A percentile compares a stretch with the other conserved stretches of the same genome.
Evolutionary conservation across 2,888 invertebrate species (phyloP).

Genomic region (Automeris io): DNA sequence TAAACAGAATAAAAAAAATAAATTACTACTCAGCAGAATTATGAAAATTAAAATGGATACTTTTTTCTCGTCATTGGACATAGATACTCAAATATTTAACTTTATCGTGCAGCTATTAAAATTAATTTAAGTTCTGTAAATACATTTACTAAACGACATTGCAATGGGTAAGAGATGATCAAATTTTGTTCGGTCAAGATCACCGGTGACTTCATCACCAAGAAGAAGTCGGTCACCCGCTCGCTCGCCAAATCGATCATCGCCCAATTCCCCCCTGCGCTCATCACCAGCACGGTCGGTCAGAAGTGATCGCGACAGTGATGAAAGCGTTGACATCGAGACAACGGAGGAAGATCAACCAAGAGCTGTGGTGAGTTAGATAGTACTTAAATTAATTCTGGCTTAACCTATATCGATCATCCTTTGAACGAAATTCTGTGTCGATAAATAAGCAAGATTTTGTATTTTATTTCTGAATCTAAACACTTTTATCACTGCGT

Average conservation of each 20-base stretch:
- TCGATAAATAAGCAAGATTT: not conserved
- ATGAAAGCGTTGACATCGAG: constrained; percentile 91
- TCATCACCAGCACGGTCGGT: constrained; percentile 46
- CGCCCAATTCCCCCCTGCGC: constrained; percentile 40
- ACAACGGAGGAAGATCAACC: constrained; percentile 86
- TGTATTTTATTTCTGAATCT: too few relatives aligned
- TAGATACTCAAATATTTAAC: too few relatives aligned
- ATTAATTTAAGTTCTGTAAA: too few relatives aligned
- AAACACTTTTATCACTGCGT: too few relatives aligned
- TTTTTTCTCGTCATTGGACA: too few relatives aligned
- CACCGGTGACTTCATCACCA: constrained; percentile 45
- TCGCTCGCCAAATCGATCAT: constrained; percentile 36
- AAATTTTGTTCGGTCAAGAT: constrained; percentile 22
- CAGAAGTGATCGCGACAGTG: constrained; percentile 81
- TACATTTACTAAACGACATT: too few relatives aligned
- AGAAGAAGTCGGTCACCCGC: constrained; percentile 44
- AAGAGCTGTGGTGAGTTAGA: constrained; percentile 5
- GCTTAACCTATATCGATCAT: not conserved
- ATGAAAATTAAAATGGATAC: too few relatives aligned
- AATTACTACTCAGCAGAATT: too few relatives aligned
- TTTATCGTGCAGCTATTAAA: too few relatives aligned
- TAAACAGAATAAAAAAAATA: too few relatives aligned
- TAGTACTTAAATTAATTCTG: not conserved
- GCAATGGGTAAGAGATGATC: too few relatives aligned
- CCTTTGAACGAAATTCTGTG: not conserved